Conservation (phyloP, 2,113 vertebrate species). For the Gopherus flavomarginatus region DNA sequence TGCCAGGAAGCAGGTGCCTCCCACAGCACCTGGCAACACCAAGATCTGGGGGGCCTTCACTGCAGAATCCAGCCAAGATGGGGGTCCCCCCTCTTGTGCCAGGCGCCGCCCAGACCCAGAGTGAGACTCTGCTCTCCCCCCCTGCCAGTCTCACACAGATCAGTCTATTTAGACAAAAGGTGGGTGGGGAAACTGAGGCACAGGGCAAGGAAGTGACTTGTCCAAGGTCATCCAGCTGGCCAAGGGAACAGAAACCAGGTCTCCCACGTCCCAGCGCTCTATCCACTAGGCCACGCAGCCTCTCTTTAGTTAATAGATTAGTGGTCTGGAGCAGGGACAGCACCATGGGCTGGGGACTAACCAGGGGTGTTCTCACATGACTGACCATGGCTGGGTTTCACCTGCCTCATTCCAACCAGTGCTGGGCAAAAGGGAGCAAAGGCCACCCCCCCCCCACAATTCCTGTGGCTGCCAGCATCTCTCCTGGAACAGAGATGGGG, state of each 20-base stretch:
- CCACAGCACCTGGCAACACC: too few species aligned
- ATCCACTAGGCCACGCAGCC: too few species aligned
- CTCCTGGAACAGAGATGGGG: not conserved
- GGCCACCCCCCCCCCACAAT: not conserved
- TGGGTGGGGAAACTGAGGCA: not conserved
- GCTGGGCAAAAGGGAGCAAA: not conserved
- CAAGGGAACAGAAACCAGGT: not conserved
- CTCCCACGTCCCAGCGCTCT: too few species aligned
- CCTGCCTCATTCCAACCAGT: too few species aligned
- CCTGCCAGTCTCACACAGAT: not conserved
- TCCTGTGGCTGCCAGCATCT: not conserved
- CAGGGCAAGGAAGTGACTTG: not conserved
- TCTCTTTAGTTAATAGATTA: too few species aligned
- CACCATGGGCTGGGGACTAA: too few species aligned
- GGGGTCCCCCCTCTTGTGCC: not conserved
- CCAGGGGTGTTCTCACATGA: too few species aligned
- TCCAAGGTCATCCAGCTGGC: not conserved
- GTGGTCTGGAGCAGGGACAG: too few species aligned
- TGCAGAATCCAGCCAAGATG: too few species aligned
- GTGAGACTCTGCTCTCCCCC: not conserved
- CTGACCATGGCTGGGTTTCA: too few species aligned
- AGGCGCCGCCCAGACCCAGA: not conserved
- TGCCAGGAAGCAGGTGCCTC: not conserved
- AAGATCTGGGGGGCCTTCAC: too few species aligned
- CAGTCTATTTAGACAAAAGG: not conserved